Base-by-base conservation (phyloP, 2,888 invertebrate species). In the Phymatocera aterrima region DNA sequence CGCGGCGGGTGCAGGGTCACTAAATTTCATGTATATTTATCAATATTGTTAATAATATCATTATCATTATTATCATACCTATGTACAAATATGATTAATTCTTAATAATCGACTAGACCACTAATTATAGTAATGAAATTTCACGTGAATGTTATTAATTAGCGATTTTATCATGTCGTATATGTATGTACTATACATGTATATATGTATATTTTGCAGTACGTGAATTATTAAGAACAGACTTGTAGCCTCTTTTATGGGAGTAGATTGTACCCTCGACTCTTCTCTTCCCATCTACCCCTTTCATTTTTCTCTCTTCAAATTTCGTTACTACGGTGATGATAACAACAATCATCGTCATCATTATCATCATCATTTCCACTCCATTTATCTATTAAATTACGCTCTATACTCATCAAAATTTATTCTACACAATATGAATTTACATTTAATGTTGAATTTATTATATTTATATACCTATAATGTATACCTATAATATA, bases 31-130 rank as follows among this genome's bases (percentile, higher is more conserved):
- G n/a, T n/a, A n/a, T n/a, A n/a, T n/a, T n/a, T n/a, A n/a, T n/a
- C n/a, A n/a, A n/a, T n/a, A n/a, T n/a, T n/a, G n/a, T n/a, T n/a
- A 54, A 77, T 77, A 48, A 78, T 68, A 64, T 77, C 57, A 24
- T 74, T 77, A 34, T 57, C 48, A 5, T 78, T 54, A 51, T 21
- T 77, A 46, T 68, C 54, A n/a, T 31, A 21, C 40, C 60, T 83
- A 81, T 83, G 83, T 72, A 43, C 21, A 43, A 61, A 75, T 75
- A 46, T 57, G 24, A 57, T 78, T 82, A 80, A 84, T 79, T 84
- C 82, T 82, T 81, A 83, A 85, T 82, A 85, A 83, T 84, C 84
- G 87, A 87, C 87, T 87, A 87, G 87, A 87, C 83, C 83, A 82
- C 84, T 85, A 85, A 78, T 65, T n/a, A n/a, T n/a, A n/a, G 70